Evolutionary conservation across 1,140 invertebrate genomes (phyloP), one percentile per base, ranked within the genome.

Genomic region (Cylas formicarius): DNA sequence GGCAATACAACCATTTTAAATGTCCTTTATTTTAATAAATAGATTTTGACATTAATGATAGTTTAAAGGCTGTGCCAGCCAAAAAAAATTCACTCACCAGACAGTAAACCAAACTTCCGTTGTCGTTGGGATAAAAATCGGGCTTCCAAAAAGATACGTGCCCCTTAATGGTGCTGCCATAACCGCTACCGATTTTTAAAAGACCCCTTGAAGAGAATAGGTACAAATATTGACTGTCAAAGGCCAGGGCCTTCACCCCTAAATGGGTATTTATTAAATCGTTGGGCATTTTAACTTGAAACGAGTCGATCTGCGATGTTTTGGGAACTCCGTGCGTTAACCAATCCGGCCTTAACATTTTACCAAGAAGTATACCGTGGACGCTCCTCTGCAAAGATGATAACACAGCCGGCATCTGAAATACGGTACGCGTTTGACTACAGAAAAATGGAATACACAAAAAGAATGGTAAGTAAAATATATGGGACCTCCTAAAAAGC

Each of bases 161-260:
- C 19, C 89, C 90, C 70, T 84, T 86, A 46, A 91, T 77, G 8
- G 91, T 92, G 51, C 84, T 87, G 24, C 84, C 83, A 68, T 90
- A 94, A 13, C 93, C 92, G 50, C 90, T 90, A 5, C 92, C 92
- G 53, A 97, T 81, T 72, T 96, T 95, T 21, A 87, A 73, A 31
- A 94, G 70, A 6, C 89, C 83, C 57, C 77, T 82, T 1, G 80
- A 77, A 55, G 78, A 83, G 58, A 83, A 80, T 3, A 96, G 65
- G 67, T 91, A 96, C 17, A 97, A 70, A 66, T 81, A 92, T 50
- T 81, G 79, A 16, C 93, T 92, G 71, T 96, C 91, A 60, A 86
- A 89, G 3, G 80, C 83, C 59, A 90, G 75, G 48, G 82, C 78
- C 58, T 73, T 74, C 29, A 73, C 60, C 4, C 65, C 59, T 0